Conservation (phyloP, 2,797 vertebrate genomes). For the Spinus olivaceus region DNA sequence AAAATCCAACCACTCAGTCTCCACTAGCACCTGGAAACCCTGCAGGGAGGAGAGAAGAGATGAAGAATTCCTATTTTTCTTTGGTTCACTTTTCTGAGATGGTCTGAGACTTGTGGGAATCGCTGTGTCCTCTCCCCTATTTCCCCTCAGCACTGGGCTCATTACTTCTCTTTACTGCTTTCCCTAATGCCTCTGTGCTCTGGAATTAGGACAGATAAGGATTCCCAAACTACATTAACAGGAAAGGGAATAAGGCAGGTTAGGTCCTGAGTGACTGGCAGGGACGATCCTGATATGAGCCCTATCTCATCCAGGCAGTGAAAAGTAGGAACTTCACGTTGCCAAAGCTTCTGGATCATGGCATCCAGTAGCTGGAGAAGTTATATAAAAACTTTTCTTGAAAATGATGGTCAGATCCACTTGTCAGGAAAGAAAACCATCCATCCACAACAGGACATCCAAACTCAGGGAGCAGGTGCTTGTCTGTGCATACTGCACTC, state of each 20-base stretch:
- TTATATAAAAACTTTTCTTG: neutral
- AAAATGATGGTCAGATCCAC: neutral
- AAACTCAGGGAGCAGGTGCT: neutral
- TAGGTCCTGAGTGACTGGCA: neutral
- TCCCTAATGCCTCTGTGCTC: neutral
- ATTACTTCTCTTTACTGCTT: neutral
- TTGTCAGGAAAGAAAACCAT: neutral
- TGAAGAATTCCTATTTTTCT: neutral
- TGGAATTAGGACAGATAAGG: neutral
- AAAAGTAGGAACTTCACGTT: neutral
- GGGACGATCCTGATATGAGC: neutral
- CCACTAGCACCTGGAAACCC: conserved; percentile 97
- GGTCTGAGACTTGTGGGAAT: neutral
- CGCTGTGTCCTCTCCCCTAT: neutral
- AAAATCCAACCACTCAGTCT: conserved; percentile 97
- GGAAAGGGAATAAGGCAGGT: neutral
- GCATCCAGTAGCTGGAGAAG: neutral
- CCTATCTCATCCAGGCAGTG: neutral
- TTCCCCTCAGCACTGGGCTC: neutral
- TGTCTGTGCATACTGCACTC: neutral
- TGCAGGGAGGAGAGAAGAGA: conserved; percentile 30
- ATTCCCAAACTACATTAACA: neutral
- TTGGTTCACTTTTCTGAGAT: neutral
- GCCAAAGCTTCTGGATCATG: neutral
- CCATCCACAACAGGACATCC: neutral